These are phyloP conservation scores for Acleris emargana DNA, from an alignment of 2,888 invertebrate genomes.

Conservation along the genomic window DNA sequence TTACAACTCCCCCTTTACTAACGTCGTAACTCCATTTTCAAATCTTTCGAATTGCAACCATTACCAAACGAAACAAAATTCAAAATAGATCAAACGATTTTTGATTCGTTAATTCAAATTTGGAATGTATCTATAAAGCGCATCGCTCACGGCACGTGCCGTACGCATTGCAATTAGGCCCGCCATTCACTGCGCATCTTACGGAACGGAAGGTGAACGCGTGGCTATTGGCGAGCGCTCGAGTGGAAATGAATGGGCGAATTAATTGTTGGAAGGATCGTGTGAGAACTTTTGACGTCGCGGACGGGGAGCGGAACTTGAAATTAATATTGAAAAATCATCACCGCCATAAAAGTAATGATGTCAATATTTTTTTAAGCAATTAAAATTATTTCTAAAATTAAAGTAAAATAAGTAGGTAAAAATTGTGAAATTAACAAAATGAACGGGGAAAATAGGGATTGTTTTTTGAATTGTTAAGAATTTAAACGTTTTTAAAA, in stretches of 20 bases:
- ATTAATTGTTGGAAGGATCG: constrained; percentile 64
- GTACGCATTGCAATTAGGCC: constrained; percentile 71
- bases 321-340: constrained; percentile 34
- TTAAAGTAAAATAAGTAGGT: no score
- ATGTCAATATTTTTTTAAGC: no score
- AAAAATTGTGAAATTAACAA: no score
- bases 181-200: constrained; percentile 58
- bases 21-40: constrained; percentile 15
- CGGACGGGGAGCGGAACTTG: constrained; percentile 41
- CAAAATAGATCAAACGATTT: background rate
- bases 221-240: constrained; percentile 57
- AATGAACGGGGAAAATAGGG: no score
- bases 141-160: constrained; percentile 60
- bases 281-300: constrained; percentile 31
- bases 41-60: background rate
- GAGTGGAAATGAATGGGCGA: constrained; percentile 65
- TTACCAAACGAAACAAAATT: background rate
- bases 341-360: background rate
- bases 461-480: no score
- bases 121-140: constrained; percentile 35
- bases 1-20: constrained; percentile 31
- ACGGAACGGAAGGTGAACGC: constrained; percentile 49
- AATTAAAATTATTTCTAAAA: no score
- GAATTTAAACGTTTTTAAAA: no score
- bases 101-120: constrained; percentile 17